These are phyloP conservation scores for Centropyge bicolor DNA, from an alignment of 2,797 vertebrate genomes.

Conservation along the genomic window DNA sequence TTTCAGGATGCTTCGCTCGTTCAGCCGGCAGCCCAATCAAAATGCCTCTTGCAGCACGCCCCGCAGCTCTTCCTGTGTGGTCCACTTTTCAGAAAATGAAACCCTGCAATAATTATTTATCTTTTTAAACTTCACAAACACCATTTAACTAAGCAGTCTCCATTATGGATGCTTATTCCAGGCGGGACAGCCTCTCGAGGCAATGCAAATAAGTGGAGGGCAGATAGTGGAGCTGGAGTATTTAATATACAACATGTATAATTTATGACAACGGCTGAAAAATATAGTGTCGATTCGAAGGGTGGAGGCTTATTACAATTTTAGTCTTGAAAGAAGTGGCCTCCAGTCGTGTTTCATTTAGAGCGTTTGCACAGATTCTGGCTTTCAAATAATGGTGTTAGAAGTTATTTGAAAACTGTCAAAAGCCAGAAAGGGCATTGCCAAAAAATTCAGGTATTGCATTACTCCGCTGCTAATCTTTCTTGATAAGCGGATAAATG, in stretches of 20 bases:
- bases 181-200: conserved; percentile 52
- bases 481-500: conserved; percentile 52
- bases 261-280: conserved; percentile 69
- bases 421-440: conserved; percentile 4
- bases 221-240: conserved; percentile 54
- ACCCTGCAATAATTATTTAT: conserved; percentile 58
- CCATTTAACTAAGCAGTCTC: conserved; percentile 54
- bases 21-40: conserved; percentile 25
- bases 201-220: conserved; percentile 73
- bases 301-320: conserved; percentile 57
- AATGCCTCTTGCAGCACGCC: conserved; percentile 24
- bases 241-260: conserved; percentile 80
- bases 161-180: conserved; percentile 65
- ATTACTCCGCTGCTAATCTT: conserved; percentile 49
- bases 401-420: conserved; percentile 22
- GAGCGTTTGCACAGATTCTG: neutral
- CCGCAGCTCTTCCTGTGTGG: conserved; percentile 27
- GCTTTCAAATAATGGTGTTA: neutral
- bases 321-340: conserved; percentile 31
- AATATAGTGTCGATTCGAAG: conserved; percentile 48
- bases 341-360: neutral
- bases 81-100: conserved; percentile 47
- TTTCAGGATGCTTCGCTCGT: conserved; percentile 19
- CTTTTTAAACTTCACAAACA: conserved; percentile 55
- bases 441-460: conserved; percentile 39